Conservation (phyloP, 2,797 vertebrate species). For the Muraenolepis orangiensis region DNA sequence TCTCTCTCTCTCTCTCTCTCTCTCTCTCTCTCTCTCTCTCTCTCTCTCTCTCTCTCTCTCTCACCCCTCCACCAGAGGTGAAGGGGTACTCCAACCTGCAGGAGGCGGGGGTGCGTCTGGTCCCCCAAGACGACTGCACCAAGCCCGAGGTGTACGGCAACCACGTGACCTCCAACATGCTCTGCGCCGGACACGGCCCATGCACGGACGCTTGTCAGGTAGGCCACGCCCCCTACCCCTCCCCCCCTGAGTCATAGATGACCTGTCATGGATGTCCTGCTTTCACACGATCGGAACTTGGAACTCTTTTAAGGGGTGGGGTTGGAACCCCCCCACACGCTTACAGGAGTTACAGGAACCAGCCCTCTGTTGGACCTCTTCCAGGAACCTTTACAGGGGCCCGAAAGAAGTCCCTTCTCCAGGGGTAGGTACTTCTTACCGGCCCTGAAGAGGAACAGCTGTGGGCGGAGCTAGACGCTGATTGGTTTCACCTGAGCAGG, state of each 20-base stretch:
- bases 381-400: no score
- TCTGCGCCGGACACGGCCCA: conserved; percentile 80
- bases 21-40: neutral
- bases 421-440: no score
- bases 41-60: neutral
- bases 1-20: neutral
- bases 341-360: no score
- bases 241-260: neutral
- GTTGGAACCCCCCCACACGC: no score
- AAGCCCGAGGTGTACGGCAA: conserved; percentile 83
- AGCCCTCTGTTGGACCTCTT: no score
- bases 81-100: conserved; percentile 78
- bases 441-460: no score
- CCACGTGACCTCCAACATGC: conserved; percentile 86
- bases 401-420: no score
- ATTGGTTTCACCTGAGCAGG: no score
- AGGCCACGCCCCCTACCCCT: conserved; percentile 14
- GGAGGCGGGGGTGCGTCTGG: conserved; percentile 79
- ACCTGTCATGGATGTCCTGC: neutral
- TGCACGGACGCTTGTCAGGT: conserved; percentile 92
- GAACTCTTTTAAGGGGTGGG: no score
- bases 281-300: no score
- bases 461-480: no score
- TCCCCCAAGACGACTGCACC: conserved; percentile 76
- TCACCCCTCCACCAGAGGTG: conserved; percentile 60